Evolutionary conservation across 2,797 vertebrate species (phyloP).

Genomic region (Lagodon rhomboides): DNA sequence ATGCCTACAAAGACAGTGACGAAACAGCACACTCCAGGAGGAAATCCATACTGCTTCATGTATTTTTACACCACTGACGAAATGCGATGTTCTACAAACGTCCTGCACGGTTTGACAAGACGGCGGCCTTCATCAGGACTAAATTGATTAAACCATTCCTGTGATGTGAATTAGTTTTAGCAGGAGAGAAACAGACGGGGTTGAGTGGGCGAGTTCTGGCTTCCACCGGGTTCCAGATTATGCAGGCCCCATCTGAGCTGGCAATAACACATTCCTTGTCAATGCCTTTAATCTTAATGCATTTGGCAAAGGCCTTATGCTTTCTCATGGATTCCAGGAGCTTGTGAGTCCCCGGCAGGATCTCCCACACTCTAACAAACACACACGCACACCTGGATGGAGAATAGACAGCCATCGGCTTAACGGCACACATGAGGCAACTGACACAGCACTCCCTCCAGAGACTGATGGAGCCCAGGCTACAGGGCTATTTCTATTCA

Average conservation of each 20-base stretch:
- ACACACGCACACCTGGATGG: conserved; percentile 61
- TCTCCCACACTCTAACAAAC: conserved; percentile 80
- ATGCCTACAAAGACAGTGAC: conserved; percentile 28
- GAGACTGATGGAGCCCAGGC: conserved; percentile 61
- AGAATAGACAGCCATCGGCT: conserved; percentile 64
- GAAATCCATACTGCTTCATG: conserved; percentile 55
- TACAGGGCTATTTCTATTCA: conserved; percentile 76
- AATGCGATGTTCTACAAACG: conserved; percentile 29
- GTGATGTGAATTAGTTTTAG: conserved; percentile 41
- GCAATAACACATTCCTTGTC: conserved; percentile 86
- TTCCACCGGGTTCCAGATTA: conserved; percentile 85
- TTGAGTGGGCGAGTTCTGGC: conserved; percentile 75
- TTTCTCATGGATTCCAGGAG: conserved; percentile 84
- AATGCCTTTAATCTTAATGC: conserved; percentile 85
- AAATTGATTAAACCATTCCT: conserved; percentile 39
- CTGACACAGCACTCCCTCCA: conserved; percentile 63
- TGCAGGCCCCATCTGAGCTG: conserved; percentile 83
- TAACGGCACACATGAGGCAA: conserved; percentile 50
- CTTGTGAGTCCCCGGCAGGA: conserved; percentile 73
- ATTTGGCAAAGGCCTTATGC: conserved; percentile 84
- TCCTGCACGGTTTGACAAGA: conserved; percentile 32
- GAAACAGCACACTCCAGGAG: conserved; percentile 36
- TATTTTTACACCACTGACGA: conserved; percentile 31
- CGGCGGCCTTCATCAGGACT: conserved; percentile 20
- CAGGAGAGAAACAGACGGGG: conserved; percentile 63